Conservation (phyloP, 2,113 vertebrate species). For the Passer montanus region DNA sequence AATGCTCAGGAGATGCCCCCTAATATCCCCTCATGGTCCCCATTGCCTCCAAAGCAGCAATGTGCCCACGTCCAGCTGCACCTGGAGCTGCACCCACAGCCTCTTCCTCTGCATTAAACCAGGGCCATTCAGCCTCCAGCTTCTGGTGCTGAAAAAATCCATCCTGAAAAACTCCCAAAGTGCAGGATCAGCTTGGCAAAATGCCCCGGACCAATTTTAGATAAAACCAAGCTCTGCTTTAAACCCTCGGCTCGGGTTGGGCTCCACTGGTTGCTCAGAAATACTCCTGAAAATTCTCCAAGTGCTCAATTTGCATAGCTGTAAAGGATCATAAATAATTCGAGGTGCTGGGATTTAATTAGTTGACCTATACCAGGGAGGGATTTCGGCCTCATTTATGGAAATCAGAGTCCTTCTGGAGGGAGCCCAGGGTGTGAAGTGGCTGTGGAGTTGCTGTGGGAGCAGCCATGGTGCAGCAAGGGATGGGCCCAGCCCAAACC, state of each 20-base stretch:
- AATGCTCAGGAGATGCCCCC: not conserved
- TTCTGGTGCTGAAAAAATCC: not conserved
- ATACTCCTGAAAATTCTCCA: conserved; percentile 35
- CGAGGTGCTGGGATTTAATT: conserved; percentile 43
- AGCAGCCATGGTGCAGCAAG: not conserved
- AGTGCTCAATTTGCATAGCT: conserved; percentile 50
- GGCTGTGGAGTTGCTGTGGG: not conserved
- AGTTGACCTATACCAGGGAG: conserved; percentile 8
- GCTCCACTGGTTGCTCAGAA: conserved; percentile 33
- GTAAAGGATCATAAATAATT: conserved; percentile 67
- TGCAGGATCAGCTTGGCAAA: not conserved
- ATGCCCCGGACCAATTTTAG: not conserved
- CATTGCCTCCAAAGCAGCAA: fast-evolving
- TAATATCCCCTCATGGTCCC: fast-evolving
- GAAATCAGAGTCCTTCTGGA: not conserved
- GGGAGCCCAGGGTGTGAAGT: not conserved
- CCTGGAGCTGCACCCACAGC: too few species aligned
- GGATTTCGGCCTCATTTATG: not conserved
- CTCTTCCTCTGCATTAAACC: not conserved
- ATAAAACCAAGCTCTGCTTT: not conserved
- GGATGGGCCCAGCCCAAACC: not conserved
- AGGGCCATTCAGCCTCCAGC: not conserved
- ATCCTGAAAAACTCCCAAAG: not conserved
- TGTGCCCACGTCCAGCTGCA: fast-evolving
- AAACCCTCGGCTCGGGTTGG: not conserved